Evolutionary conservation across 2,113 vertebrate species (phyloP), one percentile per base, ranked within the genome.

Genomic region (Laticauda colubrina): DNA sequence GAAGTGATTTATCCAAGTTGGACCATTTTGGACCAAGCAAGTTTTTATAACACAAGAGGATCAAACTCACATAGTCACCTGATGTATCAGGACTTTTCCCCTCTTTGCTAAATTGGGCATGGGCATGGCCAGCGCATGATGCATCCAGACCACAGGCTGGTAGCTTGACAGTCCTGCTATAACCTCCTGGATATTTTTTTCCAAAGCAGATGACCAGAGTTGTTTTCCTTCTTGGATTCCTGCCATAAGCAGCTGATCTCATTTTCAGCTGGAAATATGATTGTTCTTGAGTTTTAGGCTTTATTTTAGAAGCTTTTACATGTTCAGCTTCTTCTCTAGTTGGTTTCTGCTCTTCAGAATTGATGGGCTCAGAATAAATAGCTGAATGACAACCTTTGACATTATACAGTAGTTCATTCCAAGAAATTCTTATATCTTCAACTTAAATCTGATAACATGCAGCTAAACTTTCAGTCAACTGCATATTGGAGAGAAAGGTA

Each of bases 161-260:
- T 10, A 11, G 10, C 11, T 53, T 53, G 51, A 53, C 51, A 10
- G 10, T 11, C 51, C 51, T 53, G 48, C 48, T 51, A 9, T n/a
- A 75, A 26, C 6, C 26, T 43, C 14, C 55, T 18, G 21, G 39
- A 43, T 64, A 24, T 11, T 29, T 89, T 45, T 21, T 15, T 81
- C 61, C 54, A 21, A 53, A 21, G 55, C n/a, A 90, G 56, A 61
- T 90, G 89, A 15, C n/a, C 24, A 20, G 34, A 56, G 56, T 56
- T 93, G 57, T 59, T 88, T 26, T 54, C 29, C 64, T 56, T 85
- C 45, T 93, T 53, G 56, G 56, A 64, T 93, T 59, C 48, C 69
- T 59, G 43, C 43, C 88, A 90, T n/a, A 56, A 55, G 53, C 59
- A 91, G 53, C 18, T 43, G 89, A 88, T 75, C 48, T 75, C 23